These are phyloP conservation scores for Sycobia sp. DNA, from an alignment of 1,140 invertebrate genomes.

Conservation along the genomic window DNA sequence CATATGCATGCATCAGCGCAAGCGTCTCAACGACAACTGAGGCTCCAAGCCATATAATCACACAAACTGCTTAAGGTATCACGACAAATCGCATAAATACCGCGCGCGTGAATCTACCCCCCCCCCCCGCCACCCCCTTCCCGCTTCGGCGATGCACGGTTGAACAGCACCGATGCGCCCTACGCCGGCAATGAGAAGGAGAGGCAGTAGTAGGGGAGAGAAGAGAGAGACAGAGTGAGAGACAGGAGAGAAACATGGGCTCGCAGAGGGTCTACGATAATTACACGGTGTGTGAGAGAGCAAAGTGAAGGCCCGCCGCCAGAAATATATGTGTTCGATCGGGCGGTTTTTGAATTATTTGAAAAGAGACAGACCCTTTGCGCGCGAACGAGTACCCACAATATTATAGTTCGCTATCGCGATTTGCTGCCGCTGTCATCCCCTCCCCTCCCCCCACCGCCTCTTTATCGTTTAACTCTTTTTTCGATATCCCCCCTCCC, in stretches of 20 bases:
- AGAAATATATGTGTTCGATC: slow-evolving; percentile 64
- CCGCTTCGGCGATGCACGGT: slow-evolving; percentile 43
- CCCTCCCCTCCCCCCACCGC: slow-evolving; percentile 28
- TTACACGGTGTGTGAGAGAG: slow-evolving; percentile 59
- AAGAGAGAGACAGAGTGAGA: too few relatives aligned
- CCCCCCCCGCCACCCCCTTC: slow-evolving; percentile 14
- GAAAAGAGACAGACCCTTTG: slow-evolving; percentile 62
- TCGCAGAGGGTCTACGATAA: slow-evolving; percentile 60
- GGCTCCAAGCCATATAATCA: background rate
- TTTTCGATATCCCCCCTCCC: slow-evolving; percentile 1
- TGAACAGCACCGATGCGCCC: slow-evolving; percentile 38
- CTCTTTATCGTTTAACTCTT: too few relatives aligned
- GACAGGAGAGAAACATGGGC: too few relatives aligned
- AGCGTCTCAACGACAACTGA: slow-evolving; percentile 1
- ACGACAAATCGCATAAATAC: slow-evolving; percentile 10
- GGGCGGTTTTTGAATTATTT: slow-evolving; percentile 63
- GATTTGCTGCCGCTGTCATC: slow-evolving; percentile 44
- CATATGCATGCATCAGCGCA: too few relatives aligned
- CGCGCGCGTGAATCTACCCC: background rate
- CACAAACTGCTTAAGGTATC: background rate
- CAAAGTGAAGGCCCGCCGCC: slow-evolving; percentile 40
- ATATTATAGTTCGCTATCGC: slow-evolving; percentile 60
- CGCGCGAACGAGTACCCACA: slow-evolving; percentile 47
- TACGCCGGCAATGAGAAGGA: too few relatives aligned
- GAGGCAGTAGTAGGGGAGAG: too few relatives aligned